Evolutionary conservation across 1,140 invertebrate genomes (phyloP), one percentile per base, ranked within the genome.

Genomic region (Drosophila insularis): DNA sequence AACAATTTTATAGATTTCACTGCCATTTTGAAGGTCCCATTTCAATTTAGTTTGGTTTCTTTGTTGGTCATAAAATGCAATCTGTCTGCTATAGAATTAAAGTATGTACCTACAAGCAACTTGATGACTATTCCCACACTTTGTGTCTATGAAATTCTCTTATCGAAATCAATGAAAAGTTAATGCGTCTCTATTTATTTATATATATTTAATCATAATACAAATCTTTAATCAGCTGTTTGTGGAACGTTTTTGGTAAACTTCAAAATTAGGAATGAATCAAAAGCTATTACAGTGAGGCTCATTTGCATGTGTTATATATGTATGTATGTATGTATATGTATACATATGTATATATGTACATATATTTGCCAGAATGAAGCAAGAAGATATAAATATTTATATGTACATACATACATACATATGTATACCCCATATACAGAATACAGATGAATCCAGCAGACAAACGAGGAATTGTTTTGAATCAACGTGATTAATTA

Each of bases 1-100:
- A 19, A 50, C 43, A 50, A 50, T 50, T 50, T 50, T 21, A 50
- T 50, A 50, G 43, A 50, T 50, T 50, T 50, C 43, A 50, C 17
- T 21, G 17, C 43, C 43, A 17, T 50, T 21, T 50, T 2, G 19
- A 50, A 21, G 43, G 17, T 21, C 19, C 19, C 17, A 21, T 50
- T 50, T 50, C 43, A 50, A 21, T 50, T 21, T 27, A 27, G 27
- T 27, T 27, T 27, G 27, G 17, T 50, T 50, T n/a, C 43, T 50
- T 50, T 50, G 43, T 50, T 50, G 43, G 11, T 17, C 43, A 50
- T 50, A 11, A 50, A 50, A 50, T 50, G 43, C 43, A 50, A 21
- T 50, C 43, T 50, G 43, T 50, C 17, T 46, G 14, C 17, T 17
- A 46, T 17, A 46, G 14, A 19, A 27, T 5, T 27, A 27, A 46